Percentiles rank a stretch among this genome's conserved stretches.
phyloP scores from a whole-genome alignment of 2,113 vertebrate species.

The Tichodroma muraria region DNA sequence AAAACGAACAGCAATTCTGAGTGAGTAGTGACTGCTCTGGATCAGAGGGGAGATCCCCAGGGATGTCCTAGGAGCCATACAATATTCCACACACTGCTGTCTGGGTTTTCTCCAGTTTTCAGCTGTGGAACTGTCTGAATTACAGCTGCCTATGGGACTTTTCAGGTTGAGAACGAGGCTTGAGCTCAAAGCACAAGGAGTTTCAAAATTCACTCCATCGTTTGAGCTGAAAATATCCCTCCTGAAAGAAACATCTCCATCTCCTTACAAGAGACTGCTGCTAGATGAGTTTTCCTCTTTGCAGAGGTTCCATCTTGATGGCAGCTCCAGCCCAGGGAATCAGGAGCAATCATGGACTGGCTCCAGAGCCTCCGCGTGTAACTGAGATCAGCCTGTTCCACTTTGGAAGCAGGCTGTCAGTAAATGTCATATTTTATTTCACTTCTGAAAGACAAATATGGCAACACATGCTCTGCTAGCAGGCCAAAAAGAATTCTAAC shows the following conservation, averaged over 20 bases:
- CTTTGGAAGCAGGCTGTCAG: constrained; percentile 35
- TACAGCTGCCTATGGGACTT: not conserved
- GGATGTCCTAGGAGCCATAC: not conserved
- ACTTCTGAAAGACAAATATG: constrained; percentile 20
- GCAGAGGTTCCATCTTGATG: not conserved
- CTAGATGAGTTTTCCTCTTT: not conserved
- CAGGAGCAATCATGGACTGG: not conserved
- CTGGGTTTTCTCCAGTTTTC: not conserved
- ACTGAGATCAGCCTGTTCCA: not conserved
- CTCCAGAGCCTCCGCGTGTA: not conserved
- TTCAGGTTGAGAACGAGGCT: not conserved
- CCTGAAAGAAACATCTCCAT: not conserved
- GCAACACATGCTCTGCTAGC: constrained; percentile 12
- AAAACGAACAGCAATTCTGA: not conserved
- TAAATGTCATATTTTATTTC: constrained; percentile 55
- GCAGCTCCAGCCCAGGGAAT: not conserved
- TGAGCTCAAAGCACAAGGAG: not conserved
- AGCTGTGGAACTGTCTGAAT: not conserved
- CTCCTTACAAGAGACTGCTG: not conserved
- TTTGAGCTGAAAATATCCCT: not conserved
- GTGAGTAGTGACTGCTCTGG: not conserved
- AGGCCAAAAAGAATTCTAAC: constrained; percentile 31
- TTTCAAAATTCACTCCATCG: not conserved
- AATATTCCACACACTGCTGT: not conserved
- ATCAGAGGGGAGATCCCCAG: not conserved